phyloP scores from a whole-genome alignment of 2,888 invertebrate species.

The Eurois occulta region DNA sequence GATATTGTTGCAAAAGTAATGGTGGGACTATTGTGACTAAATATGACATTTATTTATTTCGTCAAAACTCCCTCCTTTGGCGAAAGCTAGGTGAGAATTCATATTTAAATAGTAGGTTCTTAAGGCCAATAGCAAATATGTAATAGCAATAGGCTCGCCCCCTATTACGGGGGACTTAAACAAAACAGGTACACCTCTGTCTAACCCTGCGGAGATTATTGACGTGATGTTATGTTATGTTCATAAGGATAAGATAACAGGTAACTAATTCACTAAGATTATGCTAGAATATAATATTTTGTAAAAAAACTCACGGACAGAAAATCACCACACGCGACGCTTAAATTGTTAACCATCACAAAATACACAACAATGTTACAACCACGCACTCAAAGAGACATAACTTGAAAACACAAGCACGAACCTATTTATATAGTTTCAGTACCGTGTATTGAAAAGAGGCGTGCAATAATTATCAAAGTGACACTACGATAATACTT shows the following conservation, averaged over 20 bases:
- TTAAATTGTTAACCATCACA: conserved; percentile 61
- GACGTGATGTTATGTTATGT: neutral
- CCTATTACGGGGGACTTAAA: no score
- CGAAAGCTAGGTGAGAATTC: neutral
- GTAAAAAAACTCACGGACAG: conserved; percentile 54
- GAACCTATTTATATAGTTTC: conserved; percentile 46
- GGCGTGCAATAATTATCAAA: conserved; percentile 56
- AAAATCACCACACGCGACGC: conserved; percentile 57
- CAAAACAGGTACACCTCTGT: no score
- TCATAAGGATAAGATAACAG: neutral
- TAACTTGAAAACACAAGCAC: conserved; percentile 26
- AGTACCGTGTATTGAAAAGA: conserved; percentile 32
- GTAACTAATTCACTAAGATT: neutral
- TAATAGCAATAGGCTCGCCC: no score
- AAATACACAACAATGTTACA: conserved; percentile 20
- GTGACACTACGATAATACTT: conserved; percentile 36
- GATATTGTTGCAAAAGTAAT: conserved; percentile 1
- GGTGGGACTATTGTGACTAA: neutral
- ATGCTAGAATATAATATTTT: neutral
- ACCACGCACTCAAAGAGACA: conserved; percentile 19
- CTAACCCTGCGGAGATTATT: no score
- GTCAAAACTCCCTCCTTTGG: no score
- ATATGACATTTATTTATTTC: no score
- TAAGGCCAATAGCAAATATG: no score
- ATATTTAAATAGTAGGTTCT: no score